Evolutionary conservation across 2,797 vertebrate species (phyloP), one percentile per base, ranked within the genome.

Genomic region (Delichon dasypus): DNA sequence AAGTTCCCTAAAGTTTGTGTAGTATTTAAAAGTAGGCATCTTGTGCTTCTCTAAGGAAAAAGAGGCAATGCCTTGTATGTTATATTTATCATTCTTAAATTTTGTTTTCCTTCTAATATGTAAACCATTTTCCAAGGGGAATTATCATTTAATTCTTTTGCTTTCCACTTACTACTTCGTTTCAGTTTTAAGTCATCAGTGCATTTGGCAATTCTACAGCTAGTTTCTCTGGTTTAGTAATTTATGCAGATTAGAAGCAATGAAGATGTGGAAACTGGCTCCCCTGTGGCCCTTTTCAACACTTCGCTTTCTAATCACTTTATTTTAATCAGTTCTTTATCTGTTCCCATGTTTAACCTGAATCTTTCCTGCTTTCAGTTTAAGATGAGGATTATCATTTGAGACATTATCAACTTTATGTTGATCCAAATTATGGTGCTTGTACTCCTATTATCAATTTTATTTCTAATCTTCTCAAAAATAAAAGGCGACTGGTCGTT

Each of bases 321-420:
- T 85, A 85, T 90, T 96, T 95, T 89, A 96, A 96, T 97, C 91
- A 97, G 91, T 95, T 94, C 90, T 96, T 95, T 97, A 91, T 95
- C 80, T 90, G 50, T 85, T 95, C 74, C 65, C 65, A 44, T 95
- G 89, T 95, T 96, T 94, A 96, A 96, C 92, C 87, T 95, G 90
- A 86, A 50, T 95, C 44, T 91, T 91, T 73, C 67, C 38, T 93
- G 84, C 60, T 89, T 94, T 92, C 88, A 75, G 71, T 93, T 92
- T 91, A 91, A 94, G 64, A 95, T 89, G 64, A 95, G 67, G 81
- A 76, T 30, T 80, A 55, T 86, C 26, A 90, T 96, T 95, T 92
- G 61, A 94, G 88, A 89, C 27, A 32, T 80, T 94, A 93, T 94
- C 89, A 96, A 42, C 40, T 90, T 88, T 76, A 81, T 76, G 85